Conservation (phyloP, 2,888 invertebrate species). For the Diaphora mendica region DNA sequence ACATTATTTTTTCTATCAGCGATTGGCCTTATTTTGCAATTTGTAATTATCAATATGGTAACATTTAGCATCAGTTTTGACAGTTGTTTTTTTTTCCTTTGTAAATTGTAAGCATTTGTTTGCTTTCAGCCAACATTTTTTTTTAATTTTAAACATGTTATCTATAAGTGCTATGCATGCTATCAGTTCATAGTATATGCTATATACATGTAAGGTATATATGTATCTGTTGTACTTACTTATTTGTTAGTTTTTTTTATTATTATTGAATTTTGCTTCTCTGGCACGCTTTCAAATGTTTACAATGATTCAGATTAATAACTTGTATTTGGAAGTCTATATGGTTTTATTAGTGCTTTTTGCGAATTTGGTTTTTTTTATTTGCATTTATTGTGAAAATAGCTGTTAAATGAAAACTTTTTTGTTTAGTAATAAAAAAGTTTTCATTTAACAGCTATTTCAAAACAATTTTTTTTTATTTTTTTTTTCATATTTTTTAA, state of each 20-base stretch:
- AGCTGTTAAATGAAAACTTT: not conserved
- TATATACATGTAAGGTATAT: conserved; percentile 77
- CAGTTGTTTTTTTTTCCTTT: conserved; percentile 64
- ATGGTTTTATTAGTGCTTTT: conserved; percentile 52
- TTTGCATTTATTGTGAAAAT: conserved; percentile 7
- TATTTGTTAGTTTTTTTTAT: conserved; percentile 71
- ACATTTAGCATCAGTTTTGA: conserved; percentile 48
- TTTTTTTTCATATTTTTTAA: conserved; percentile 3
- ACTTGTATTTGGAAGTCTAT: conserved; percentile 76
- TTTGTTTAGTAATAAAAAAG: conserved; percentile 1
- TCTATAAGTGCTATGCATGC: conserved; percentile 83
- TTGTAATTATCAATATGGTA: conserved; percentile 44
- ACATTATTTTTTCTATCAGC: conserved; percentile 1
- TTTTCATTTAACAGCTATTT: no score
- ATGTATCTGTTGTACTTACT: conserved; percentile 85
- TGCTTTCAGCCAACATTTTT: conserved; percentile 78
- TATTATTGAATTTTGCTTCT: conserved; percentile 70
- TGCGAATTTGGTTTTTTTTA: conserved; percentile 12
- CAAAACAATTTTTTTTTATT: not conserved
- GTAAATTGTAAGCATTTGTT: conserved; percentile 87
- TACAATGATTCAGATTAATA: conserved; percentile 76
- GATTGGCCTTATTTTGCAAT: conserved; percentile 30
- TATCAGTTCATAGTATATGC: conserved; percentile 84
- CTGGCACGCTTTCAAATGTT: conserved; percentile 87
- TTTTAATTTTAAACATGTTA: conserved; percentile 57